These are phyloP conservation scores for Hippopotamyrus pictus DNA, from an alignment of 2,797 vertebrate species.

Conservation along the genomic window DNA sequence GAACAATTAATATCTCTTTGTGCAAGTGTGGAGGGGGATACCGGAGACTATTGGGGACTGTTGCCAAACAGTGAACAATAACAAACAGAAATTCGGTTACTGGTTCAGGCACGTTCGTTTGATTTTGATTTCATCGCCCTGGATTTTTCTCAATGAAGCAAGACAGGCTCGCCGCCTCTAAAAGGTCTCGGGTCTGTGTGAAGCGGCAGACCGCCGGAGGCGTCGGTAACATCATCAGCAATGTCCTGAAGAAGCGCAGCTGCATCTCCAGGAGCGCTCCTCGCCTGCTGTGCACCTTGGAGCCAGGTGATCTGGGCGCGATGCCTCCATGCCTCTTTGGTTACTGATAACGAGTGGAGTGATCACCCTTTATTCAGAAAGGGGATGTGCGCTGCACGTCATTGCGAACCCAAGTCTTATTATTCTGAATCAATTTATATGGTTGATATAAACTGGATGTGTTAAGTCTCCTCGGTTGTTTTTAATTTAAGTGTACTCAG, in stretches of 20 bases:
- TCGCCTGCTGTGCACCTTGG: constrained; percentile 88
- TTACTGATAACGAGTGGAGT: background rate
- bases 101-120: background rate
- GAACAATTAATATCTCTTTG: background rate
- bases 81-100: background rate
- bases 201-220: constrained; percentile 71
- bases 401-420: background rate
- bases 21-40: background rate
- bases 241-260: constrained; percentile 88
- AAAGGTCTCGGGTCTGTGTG: constrained; percentile 71
- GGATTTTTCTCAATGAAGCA: constrained; percentile 63
- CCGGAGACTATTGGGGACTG: background rate
- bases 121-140: background rate
- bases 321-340: background rate
- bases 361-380: background rate
- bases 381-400: background rate
- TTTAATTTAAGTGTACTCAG: background rate
- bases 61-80: background rate
- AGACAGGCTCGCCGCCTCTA: constrained; percentile 67
- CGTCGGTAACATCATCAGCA: constrained; percentile 88
- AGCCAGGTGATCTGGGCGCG: constrained; percentile 75
- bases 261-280: constrained; percentile 90
- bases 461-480: background rate
- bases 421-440: background rate
- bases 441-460: background rate